Base-by-base conservation (phyloP, 2,113 vertebrate species). In the Hyperopisus bebe region DNA sequence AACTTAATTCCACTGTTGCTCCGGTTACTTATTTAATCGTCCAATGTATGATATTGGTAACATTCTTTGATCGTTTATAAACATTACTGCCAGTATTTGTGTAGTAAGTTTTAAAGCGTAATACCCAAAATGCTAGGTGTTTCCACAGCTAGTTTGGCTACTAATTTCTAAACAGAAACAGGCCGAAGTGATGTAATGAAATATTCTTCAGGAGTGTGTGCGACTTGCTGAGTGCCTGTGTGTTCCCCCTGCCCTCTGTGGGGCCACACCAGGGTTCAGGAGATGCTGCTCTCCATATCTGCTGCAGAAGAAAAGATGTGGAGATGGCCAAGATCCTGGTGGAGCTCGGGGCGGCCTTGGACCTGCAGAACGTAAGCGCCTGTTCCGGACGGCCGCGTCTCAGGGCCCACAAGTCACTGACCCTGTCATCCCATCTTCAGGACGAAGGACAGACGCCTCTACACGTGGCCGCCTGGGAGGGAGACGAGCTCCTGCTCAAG, bases 311-410 rank as follows among this genome's bases (percentile, higher is more conserved):
- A 82, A 92, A 86, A 88, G 93, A 95, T 46, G 35, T 86, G 13
- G 94, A 95, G 17, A 89, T 93, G 88, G 92, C 91, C n/a, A 95
- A 91, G 84, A 87, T 93, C 48, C 86, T 95, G 35, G 88, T 94
- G 88, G 93, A 94, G 82, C 90, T 83, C 6, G 93, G 94, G 48
- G 94, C 92, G 8, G 87, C 42, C 10, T 84, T 93, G 1, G 92
- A 95, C 50, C 85, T 84, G 27, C 93, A 94, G 86, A 95, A 95
- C 51, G 94, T 95, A 89, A 93, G 93, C 50, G 85, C 84, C 24
- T 2, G n/a, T 70, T 11, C 62, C 10, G 1, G 15, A 7, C 31
- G 6, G 11, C 74, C 5, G 15, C 4, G 5, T 42, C 74, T 35
- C n/a, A 24, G 9, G 9, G 27, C 86, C 51, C n/a, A 8, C 53